Evolutionary conservation across 1,140 invertebrate genomes (phyloP), one percentile per base, ranked within the genome.

Genomic region (Drosophila kanapiae): DNA sequence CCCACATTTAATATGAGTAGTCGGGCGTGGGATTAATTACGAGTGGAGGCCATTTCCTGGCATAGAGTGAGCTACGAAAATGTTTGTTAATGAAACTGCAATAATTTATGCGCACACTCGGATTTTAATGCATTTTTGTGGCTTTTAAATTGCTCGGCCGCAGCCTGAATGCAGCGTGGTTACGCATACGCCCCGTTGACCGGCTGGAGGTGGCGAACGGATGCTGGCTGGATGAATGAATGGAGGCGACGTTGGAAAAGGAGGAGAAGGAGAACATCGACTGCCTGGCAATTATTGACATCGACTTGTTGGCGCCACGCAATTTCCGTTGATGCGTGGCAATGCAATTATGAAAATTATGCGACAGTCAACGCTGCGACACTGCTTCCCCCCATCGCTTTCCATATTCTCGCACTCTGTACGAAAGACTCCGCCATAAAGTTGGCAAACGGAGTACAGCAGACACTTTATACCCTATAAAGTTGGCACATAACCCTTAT

Each of bases 291-390:
- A 83, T 83, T 83, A 83, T 83, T 67, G 75, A 83, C 80, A 75
- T 65, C 75, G 80, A 83, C 80, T 83, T 76, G 80, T 76, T 83
- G 80, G 80, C 80, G 80, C 64, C 80, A 51, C 71, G 65, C 60
- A 83, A 79, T 83, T 79, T 83, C 76, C 76, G 57, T 58, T 75
- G 63, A 83, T 83, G 80, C 75, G 75, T 83, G 75, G 70, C 75
- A 83, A 83, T 83, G 80, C 75, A 83, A 83, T 83, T 83, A 83
- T 83, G 80, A 79, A 79, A 82, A 82, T 82, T 74, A 82, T 82
- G 75, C 74, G 58, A 57, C 54, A 59, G 33, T 80, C 78, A 40
- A 51, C 45, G 51, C 27, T 29, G 35, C 29, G 42, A 23, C 42
- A 33, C 16, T 4, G 47, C 8, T 18, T 53, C 51, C 31, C 27